Evolutionary conservation across 1,140 invertebrate species (phyloP).

Genomic region (Aphis gossypii): DNA sequence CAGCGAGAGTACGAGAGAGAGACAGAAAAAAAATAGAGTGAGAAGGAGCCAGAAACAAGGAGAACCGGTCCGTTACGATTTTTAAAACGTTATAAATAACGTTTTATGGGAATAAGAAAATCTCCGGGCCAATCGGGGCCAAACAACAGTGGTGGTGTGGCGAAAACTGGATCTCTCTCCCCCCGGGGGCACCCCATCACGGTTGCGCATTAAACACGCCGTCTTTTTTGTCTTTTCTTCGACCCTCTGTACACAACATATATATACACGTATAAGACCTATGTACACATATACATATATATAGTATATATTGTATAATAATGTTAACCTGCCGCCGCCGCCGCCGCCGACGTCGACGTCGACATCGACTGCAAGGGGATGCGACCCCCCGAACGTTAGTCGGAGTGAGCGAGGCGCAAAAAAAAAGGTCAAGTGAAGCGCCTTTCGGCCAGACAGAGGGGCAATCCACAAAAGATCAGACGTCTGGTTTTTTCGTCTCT

Average conservation of each 20-base stretch:
- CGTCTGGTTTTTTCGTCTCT: slow-evolving; percentile 53
- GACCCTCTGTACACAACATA: slow-evolving; percentile 28
- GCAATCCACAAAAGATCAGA: slow-evolving; percentile 58
- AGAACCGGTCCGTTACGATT: slow-evolving; percentile 57
- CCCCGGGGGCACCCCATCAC: slow-evolving; percentile 46
- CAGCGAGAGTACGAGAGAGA: not conserved
- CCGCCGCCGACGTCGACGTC: not conserved
- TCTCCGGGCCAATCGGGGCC: slow-evolving; percentile 51
- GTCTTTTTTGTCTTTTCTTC: slow-evolving; percentile 52
- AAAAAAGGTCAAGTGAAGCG: slow-evolving; percentile 58
- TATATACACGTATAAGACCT: not conserved
- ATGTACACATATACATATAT: not conserved
- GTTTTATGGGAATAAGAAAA: slow-evolving; percentile 58
- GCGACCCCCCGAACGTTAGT: slow-evolving; percentile 54
- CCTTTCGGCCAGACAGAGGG: slow-evolving; percentile 52
- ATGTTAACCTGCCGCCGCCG: slow-evolving; percentile 55
- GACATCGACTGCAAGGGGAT: not conserved
- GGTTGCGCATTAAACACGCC: slow-evolving; percentile 53
- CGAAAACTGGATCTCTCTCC: slow-evolving; percentile 54
- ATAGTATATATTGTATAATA: slow-evolving; percentile 27
- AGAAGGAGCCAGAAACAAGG: slow-evolving; percentile 27
- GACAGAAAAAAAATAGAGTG: not conserved
- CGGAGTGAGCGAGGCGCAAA: slow-evolving; percentile 1
- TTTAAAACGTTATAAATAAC: slow-evolving; percentile 57
- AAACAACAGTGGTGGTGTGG: slow-evolving; percentile 47